Conservation (phyloP, 2,113 vertebrate genomes). For the Alethe diademata region DNA sequence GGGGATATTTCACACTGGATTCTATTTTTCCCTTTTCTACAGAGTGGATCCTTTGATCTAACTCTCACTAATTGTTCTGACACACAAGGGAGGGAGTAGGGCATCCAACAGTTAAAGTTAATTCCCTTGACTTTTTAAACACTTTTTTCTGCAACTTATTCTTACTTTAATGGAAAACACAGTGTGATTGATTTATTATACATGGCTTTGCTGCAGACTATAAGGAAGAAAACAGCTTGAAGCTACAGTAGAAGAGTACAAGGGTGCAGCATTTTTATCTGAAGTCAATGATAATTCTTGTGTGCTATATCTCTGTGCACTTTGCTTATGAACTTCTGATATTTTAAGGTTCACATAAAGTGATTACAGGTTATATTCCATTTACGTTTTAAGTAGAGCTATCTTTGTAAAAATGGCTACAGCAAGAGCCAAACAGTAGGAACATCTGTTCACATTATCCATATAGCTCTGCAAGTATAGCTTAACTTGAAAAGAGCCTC, state of each 20-base stretch:
- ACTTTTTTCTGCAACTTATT: neutral
- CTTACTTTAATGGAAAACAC: neutral
- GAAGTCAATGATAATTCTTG: neutral
- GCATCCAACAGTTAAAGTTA: neutral
- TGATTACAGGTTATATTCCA: neutral
- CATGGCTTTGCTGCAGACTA: neutral
- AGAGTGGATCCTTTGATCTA: conserved; percentile 14
- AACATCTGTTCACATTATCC: neutral
- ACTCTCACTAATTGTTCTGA: conserved; percentile 37
- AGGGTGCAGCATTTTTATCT: neutral
- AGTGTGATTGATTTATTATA: neutral
- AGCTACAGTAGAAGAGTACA: neutral
- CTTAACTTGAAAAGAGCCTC: conserved; percentile 15
- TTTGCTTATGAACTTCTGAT: neutral
- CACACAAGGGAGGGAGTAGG: neutral
- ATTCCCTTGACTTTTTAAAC: neutral
- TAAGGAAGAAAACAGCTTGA: neutral
- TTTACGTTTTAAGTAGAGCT: neutral
- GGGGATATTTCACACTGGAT: neutral
- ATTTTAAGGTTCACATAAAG: neutral
- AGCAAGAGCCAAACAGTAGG: neutral
- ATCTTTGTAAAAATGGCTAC: neutral
- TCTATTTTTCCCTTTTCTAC: neutral
- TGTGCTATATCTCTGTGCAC: neutral
- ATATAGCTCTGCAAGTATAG: neutral